These are phyloP conservation scores for Albula glossodonta DNA, from an alignment of 2,113 vertebrate genomes.

Conservation along the genomic window DNA sequence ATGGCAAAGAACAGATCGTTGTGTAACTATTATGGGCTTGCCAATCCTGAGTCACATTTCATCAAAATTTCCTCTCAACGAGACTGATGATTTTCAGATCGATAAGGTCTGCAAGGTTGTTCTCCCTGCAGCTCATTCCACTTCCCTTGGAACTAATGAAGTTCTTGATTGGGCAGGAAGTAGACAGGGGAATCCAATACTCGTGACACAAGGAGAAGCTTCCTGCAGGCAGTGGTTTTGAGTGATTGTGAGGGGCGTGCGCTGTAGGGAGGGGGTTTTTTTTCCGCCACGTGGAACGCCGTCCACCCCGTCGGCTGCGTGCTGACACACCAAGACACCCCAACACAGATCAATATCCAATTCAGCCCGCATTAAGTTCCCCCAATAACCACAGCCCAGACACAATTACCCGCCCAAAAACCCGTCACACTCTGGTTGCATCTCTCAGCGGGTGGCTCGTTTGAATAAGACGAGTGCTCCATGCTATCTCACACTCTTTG, in stretches of 20 bases:
- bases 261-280: no score
- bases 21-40: neutral
- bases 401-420: conserved; percentile 16
- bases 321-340: conserved; percentile 33
- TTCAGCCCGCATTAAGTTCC: conserved; percentile 45
- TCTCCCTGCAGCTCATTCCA: neutral
- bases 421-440: neutral
- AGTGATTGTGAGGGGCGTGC: neutral
- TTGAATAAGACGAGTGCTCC: conserved; percentile 2
- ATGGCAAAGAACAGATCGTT: neutral
- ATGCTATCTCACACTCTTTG: neutral
- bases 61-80: neutral
- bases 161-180: conserved; percentile 2
- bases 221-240: neutral
- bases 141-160: neutral
- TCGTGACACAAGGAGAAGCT: neutral
- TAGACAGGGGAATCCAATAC: neutral
- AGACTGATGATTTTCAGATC: neutral
- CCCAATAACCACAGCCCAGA: conserved; percentile 9
- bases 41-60: neutral
- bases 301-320: neutral
- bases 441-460: neutral
- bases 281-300: neutral
- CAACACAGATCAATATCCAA: conserved; percentile 48
- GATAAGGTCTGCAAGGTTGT: neutral